A percentile compares a stretch with the other conserved stretches of the same genome.
Evolutionary conservation across 1,140 invertebrate species (phyloP).

Genomic region (Chrysoperla carnea): DNA sequence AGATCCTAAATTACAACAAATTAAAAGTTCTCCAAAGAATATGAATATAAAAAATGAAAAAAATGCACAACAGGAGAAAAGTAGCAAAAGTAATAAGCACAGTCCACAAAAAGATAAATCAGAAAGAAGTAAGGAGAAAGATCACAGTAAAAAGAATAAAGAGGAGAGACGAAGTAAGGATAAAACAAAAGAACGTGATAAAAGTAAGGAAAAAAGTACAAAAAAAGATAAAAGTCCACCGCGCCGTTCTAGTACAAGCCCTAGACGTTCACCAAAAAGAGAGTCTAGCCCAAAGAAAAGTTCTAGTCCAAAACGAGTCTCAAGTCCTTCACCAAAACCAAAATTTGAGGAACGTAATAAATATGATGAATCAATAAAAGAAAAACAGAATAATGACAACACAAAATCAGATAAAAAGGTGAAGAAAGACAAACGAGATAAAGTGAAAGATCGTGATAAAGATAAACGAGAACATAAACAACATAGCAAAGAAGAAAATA

Average conservation of each 20-base stretch:
- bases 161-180: slow-evolving; percentile 42
- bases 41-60: slow-evolving; percentile 17
- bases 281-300: slow-evolving; percentile 31
- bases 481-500: slow-evolving; percentile 16
- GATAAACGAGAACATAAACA: slow-evolving; percentile 19
- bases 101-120: slow-evolving; percentile 29
- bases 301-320: slow-evolving; percentile 25
- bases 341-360: slow-evolving; percentile 14
- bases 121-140: slow-evolving; percentile 30
- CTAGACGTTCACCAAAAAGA: slow-evolving; percentile 23
- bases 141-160: slow-evolving; percentile 38
- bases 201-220: slow-evolving; percentile 33
- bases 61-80: slow-evolving; percentile 33
- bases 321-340: slow-evolving; percentile 19
- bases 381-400: slow-evolving; percentile 26
- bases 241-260: slow-evolving; percentile 9
- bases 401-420: slow-evolving; percentile 30
- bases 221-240: slow-evolving; percentile 19
- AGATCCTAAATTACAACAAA: slow-evolving; percentile 30
- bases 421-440: slow-evolving; percentile 26
- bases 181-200: slow-evolving; percentile 37
- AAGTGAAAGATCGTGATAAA: slow-evolving; percentile 28
- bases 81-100: slow-evolving; percentile 36
- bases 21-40: slow-evolving; percentile 24
- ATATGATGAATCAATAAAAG: slow-evolving; percentile 21